These are phyloP conservation scores for Hylomyscus alleni DNA, from an alignment of 2,797 vertebrate genomes.

Conservation along the genomic window DNA sequence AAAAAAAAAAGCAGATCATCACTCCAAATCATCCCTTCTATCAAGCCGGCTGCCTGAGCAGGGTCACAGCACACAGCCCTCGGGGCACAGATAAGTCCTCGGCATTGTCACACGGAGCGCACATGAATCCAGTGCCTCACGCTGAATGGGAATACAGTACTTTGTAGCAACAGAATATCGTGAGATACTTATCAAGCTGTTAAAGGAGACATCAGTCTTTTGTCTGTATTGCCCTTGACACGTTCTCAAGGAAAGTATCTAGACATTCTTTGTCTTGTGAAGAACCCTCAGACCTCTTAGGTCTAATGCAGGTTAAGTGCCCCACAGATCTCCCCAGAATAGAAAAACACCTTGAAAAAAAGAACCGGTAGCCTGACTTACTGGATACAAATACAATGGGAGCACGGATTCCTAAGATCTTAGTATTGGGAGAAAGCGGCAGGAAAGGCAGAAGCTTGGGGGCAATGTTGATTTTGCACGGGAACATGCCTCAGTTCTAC, in stretches of 20 bases:
- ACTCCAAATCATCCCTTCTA: conserved; percentile 88
- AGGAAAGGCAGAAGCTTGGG: conserved; percentile 27
- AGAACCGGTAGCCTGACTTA: conserved; percentile 34
- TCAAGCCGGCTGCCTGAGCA: conserved; percentile 88
- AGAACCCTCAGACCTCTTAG: conserved; percentile 90
- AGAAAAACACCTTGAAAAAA: conserved; percentile 88
- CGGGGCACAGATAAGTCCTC: conserved; percentile 93
- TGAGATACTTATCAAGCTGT: conserved; percentile 92
- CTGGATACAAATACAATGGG: conserved; percentile 83
- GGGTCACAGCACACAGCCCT: conserved; percentile 89
- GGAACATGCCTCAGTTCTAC: conserved; percentile 64
- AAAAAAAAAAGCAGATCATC: conserved; percentile 80
- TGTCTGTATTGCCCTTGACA: conserved; percentile 94
- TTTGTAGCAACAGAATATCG: conserved; percentile 90
- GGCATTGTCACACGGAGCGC: conserved; percentile 89
- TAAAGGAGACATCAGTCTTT: conserved; percentile 94
- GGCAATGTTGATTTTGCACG: conserved; percentile 14
- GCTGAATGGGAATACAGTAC: conserved; percentile 91
- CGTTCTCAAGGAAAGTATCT: conserved; percentile 91
- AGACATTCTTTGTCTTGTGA: conserved; percentile 93
- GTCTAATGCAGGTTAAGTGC: conserved; percentile 93
- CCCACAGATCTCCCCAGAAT: conserved; percentile 89
- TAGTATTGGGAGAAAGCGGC: conserved; percentile 31
- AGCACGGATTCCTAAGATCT: conserved; percentile 58
- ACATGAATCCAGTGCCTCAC: conserved; percentile 90